These are phyloP conservation scores for Lycophotia porphyrea DNA, from an alignment of 2,888 invertebrate species.

Conservation along the genomic window DNA sequence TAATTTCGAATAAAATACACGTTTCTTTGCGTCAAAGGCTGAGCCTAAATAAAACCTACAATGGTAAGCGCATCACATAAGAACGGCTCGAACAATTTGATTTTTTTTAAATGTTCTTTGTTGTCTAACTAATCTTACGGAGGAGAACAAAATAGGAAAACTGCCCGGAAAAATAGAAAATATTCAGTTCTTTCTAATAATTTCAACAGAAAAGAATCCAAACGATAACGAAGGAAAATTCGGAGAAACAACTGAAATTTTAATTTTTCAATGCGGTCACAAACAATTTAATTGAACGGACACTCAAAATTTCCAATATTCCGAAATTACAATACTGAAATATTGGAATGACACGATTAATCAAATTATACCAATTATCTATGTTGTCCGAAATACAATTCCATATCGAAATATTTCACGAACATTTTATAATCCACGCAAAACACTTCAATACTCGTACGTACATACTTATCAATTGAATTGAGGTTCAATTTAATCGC, in stretches of 20 bases:
- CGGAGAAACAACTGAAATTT: not conserved
- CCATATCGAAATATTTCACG: not conserved
- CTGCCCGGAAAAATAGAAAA: not conserved
- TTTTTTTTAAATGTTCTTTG: not conserved
- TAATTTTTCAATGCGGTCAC: not conserved
- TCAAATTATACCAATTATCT: not conserved
- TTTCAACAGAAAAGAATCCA: too few relatives aligned
- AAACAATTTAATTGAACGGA: not conserved
- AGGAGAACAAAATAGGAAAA: not conserved
- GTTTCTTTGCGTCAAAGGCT: not conserved
- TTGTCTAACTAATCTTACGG: not conserved
- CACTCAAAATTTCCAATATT: not conserved
- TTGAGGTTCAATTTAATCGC: not conserved
- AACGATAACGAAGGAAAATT: not conserved
- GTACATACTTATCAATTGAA: not conserved
- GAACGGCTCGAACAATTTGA: not conserved
- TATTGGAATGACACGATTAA: not conserved
- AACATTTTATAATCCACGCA: not conserved
- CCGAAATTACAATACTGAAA: not conserved
- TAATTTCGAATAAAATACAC: not conserved
- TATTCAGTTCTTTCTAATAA: not conserved
- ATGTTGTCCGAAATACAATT: not conserved
- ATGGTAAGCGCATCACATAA: not conserved
- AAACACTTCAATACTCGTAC: not conserved
- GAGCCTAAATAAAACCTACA: not conserved